Evolutionary conservation across 2,797 vertebrate species (phyloP), one percentile per base, ranked within the genome.

Genomic region (Malurus splendens): DNA sequence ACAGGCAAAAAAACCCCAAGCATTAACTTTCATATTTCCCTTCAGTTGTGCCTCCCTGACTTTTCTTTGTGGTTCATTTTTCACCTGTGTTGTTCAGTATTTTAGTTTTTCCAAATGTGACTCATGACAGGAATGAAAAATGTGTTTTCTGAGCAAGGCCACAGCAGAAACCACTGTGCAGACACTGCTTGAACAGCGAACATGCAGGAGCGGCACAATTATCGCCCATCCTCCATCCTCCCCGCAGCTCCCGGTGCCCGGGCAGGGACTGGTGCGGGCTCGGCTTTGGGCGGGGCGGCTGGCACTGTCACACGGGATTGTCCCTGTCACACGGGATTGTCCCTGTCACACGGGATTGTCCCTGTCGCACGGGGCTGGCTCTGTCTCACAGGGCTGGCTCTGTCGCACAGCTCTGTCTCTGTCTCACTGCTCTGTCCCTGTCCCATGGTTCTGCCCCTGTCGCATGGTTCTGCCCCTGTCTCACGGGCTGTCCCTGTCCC

Each of bases 151-250:
- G 59, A 80, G 70, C 84, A 16, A 72, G 87, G 65, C 72, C 68
- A 9, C 62, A 20, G 87, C 79, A 38, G 82, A 36, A 74, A 13
- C 4, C 54, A 41, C 75, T 67, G 71, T 11, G 67, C 33, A 10
- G 71, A 0, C 6, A 0, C 38, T 12, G 44, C 66, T 39, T 19
- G 28, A 82, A 4, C 55, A 42, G 0, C 47, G 77, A 47, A 7
- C 22, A 0, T 0, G 0, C 14, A 2, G 38, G 33, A 57, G 28
- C 1, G 11, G 44, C 60, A n/a, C 24, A 20, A 7, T 20, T 4
- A 22, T 18, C 7, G 0, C 51, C 19, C 28, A 4, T 1, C 30
- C 24, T 55, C 16, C 41, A 70, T 18, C 16, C 16, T 1, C 15
- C 39, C 5, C n/a, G 15, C 51, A 10, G 6, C 48, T n/a, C 8